Evolutionary conservation across 2,888 invertebrate species (phyloP).

Genomic region (Thereva unica): DNA sequence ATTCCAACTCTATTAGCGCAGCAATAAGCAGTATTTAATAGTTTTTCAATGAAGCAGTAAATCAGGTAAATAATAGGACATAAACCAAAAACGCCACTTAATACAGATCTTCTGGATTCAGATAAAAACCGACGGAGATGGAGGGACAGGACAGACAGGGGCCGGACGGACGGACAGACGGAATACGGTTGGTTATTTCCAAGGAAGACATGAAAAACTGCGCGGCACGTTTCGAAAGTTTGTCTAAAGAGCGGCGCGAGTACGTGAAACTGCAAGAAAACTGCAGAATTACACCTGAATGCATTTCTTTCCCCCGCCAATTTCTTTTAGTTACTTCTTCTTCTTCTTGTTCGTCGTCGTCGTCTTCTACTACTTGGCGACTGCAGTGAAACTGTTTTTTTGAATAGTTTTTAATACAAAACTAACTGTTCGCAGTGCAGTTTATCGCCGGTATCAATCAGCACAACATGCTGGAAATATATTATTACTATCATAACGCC

Average conservation of each 20-base stretch:
- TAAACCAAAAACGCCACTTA: constrained; percentile 26
- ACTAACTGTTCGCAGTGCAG: constrained; percentile 23
- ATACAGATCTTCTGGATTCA: constrained; percentile 12
- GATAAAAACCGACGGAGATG: background rate
- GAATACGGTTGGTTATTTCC: background rate
- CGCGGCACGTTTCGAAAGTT: constrained; percentile 33
- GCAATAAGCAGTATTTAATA: constrained; percentile 29
- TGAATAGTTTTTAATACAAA: constrained; percentile 34
- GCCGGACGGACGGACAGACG: background rate
- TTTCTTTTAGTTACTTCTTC: too few relatives aligned
- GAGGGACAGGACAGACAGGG: background rate
- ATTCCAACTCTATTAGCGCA: constrained; percentile 27
- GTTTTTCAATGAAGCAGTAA: constrained; percentile 27
- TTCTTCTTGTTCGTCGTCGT: constrained; percentile 3
- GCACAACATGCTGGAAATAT: constrained; percentile 30
- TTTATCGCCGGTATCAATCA: constrained; percentile 29
- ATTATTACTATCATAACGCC: constrained; percentile 35
- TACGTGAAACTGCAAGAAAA: background rate
- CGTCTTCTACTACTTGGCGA: background rate
- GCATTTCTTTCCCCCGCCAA: constrained; percentile 1
- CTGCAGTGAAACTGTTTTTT: constrained; percentile 8
- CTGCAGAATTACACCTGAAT: background rate
- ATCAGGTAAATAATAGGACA: constrained; percentile 31
- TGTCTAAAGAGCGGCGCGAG: constrained; percentile 10
- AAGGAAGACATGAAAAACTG: constrained; percentile 11